Evolutionary conservation across 2,888 invertebrate genomes (phyloP), one percentile per base, ranked within the genome.

Genomic region (Agrypnus murinus): DNA sequence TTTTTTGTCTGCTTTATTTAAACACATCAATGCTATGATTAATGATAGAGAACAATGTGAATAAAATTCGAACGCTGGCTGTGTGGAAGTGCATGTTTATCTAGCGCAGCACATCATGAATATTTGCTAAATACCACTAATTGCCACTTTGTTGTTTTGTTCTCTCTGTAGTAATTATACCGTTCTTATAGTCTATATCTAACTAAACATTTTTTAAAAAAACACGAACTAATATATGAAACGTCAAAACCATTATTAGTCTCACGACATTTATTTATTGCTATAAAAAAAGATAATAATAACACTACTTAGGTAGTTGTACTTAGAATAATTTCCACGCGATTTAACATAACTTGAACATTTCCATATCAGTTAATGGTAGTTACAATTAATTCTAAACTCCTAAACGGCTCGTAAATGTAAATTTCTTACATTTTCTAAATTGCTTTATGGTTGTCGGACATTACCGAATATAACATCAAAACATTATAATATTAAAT

Each of bases 11-110:
- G 71, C 71, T 78, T 77, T 77, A 78, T 78, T 78, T 78, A 76
- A 77, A 76, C 76, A 77, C 76, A 78, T 78, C 78, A 77, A 78
- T 78, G 77, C 67, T 73, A 77, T 78, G 78, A 78, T 78, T 78
- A 78, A 78, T 78, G 78, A 75, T 66, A 69, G 66, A 64, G 75
- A 71, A 77, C 77, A 77, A 78, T 78, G 77, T 77, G 76, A 77
- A 76, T 76, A 77, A 77, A 74, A 76, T 74, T 72, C 73, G 71
- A 74, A 69, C 70, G 57, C 62, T 65, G 73, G 57, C 62, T 65
- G 73, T 25, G 25, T 25, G 25, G 70, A 63, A 71, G 68, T 76
- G 73, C 75, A 74, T 75, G 76, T 76, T 75, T 76, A 74, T 75
- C 75, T 75, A 75, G 71, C 65, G 73, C 71, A 68, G 73, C 67